Evolutionary conservation across 2,888 invertebrate genomes (phyloP), one percentile per base, ranked within the genome.

Genomic region (Hermaeophaga mercurialis): DNA sequence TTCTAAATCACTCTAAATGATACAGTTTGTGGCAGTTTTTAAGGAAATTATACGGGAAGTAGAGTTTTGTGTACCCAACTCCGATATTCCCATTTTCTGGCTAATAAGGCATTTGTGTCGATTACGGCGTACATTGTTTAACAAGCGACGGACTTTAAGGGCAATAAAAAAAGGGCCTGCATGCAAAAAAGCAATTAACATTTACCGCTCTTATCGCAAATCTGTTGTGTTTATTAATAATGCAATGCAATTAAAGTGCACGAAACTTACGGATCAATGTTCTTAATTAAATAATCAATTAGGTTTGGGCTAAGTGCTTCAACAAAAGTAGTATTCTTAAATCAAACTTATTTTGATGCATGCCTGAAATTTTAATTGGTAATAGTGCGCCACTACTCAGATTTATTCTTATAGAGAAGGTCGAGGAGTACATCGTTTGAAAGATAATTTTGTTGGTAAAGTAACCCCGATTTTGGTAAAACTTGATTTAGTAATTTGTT

Each of bases 151-250:
- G 71, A 69, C 70, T 72, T 71, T 73, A 72, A 66, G 64, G 62
- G 63, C 67, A 63, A 64, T 66, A 63, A 63, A 72, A 70, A 73
- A 70, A 71, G 58, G 60, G 63, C 65, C 61, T 71, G 75, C 77
- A 78, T 78, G 78, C 78, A 69, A 78, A 78, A 77, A 75, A 70
- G 77, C 75, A 78, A 78, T 78, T 78, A 78, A 78, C 77, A 78
- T 78, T 78, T 77, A 77, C 75, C 70, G 68, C 68, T 63, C 75
- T 77, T 77, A 77, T 77, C 76, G 70, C 73, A 75, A 77, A 78
- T 78, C 78, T 75, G 75, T 76, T 77, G 74, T 76, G 77, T 78
- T 78, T 76, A 78, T 77, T 77, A 78, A 77, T 78, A 78, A 78
- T 77, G 76, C 74, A 67, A 69, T 68, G 76, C 75, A 77, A 78